phyloP scores from a whole-genome alignment of 2,797 vertebrate species.

The Anomalospiza imberbis region DNA sequence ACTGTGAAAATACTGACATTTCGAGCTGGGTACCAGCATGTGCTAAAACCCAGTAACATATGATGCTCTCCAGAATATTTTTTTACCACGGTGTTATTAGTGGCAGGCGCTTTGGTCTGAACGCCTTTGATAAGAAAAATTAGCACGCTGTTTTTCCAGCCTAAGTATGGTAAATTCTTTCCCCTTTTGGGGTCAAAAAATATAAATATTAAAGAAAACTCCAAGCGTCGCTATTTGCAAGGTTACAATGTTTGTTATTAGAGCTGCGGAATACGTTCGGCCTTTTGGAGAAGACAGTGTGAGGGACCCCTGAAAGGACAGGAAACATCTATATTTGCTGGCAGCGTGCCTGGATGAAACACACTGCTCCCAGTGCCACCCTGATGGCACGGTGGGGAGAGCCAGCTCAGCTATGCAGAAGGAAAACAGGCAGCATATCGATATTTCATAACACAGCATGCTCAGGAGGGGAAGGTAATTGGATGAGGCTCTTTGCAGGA shows the following conservation, averaged over 20 bases:
- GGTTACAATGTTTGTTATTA: constrained; percentile 71
- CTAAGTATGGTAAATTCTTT: constrained; percentile 64
- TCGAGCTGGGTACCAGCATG: constrained; percentile 23
- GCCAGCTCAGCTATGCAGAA: constrained; percentile 53
- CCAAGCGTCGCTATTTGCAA: constrained; percentile 50
- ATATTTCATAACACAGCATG: constrained; percentile 48
- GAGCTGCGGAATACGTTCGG: constrained; percentile 26
- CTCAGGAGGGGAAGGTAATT: constrained; percentile 47
- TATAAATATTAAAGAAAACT: constrained; percentile 63
- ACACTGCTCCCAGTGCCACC: constrained; percentile 58
- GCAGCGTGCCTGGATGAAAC: background rate
- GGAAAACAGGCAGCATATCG: constrained; percentile 65
- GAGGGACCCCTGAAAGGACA: constrained; percentile 25
- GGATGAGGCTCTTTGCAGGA: constrained; percentile 80
- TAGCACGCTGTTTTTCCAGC: constrained; percentile 52
- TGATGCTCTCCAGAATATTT: background rate
- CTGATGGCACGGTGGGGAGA: constrained; percentile 48
- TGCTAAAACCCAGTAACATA: constrained; percentile 9
- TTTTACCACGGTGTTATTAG: constrained; percentile 33
- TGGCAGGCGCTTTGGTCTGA: constrained; percentile 26
- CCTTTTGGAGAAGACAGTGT: background rate
- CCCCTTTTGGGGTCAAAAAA: constrained; percentile 68
- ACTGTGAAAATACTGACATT: constrained; percentile 42
- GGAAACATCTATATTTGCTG: constrained; percentile 58
- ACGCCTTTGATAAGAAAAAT: constrained; percentile 49